Conservation (phyloP, 2,113 vertebrate species). For the Hypocryptadius cinnamomeus region DNA sequence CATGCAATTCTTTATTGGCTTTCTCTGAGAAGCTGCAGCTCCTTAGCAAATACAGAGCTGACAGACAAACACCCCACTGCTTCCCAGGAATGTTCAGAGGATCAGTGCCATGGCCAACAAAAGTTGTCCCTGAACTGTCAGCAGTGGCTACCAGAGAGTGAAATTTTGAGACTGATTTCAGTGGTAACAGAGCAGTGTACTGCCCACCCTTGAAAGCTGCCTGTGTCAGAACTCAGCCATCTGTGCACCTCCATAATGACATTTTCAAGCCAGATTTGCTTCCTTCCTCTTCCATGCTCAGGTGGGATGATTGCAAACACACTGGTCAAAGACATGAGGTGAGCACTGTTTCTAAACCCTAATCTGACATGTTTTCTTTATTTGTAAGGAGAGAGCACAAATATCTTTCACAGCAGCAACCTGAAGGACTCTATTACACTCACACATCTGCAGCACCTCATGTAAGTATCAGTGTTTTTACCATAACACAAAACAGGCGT, state of each 20-base stretch:
- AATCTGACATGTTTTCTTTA: background rate
- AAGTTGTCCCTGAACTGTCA: background rate
- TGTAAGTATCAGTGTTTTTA: background rate
- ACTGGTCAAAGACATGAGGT: background rate
- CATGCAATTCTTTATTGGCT: background rate
- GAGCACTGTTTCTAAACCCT: background rate
- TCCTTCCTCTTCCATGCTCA: background rate
- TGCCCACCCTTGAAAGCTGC: too few relatives aligned
- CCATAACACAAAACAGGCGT: background rate
- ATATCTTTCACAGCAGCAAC: background rate
- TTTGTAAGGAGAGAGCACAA: background rate
- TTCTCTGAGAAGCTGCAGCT: background rate
- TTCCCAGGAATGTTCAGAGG: accelerated
- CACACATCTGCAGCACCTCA: background rate
- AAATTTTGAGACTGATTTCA: background rate
- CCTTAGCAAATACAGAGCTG: accelerated
- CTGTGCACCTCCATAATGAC: accelerated
- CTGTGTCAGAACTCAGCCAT: background rate
- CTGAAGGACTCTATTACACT: background rate
- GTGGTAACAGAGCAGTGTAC: background rate
- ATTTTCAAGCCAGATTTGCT: background rate
- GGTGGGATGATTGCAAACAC: background rate
- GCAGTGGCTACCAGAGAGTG: background rate
- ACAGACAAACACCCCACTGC: background rate
- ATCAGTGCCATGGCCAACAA: accelerated